These are phyloP conservation scores for Phenganax marumi DNA, from an alignment of 92 coral and sea anemone species.

Conservation along the genomic window DNA sequence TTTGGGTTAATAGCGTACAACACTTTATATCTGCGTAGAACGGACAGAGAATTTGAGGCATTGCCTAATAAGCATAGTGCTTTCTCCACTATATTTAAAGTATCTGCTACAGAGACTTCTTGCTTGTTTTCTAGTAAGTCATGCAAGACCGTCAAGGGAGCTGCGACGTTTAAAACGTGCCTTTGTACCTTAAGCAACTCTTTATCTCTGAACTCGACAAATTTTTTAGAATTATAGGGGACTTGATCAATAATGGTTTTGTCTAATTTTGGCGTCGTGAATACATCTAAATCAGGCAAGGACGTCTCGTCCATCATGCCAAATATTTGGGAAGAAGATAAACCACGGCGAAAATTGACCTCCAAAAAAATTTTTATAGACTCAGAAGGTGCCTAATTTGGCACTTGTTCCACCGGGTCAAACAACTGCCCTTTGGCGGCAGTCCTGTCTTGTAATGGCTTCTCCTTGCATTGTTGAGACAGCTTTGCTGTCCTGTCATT, in stretches of 20 bases:
- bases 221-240: background rate
- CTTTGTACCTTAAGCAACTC: conserved; percentile 15
- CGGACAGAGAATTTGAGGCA: conserved; percentile 10
- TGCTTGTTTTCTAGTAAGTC: conserved; percentile 18
- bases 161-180: conserved; percentile 13
- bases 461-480: background rate
- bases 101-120: background rate
- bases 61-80: conserved; percentile 12
- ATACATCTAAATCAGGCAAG: conserved; percentile 7
- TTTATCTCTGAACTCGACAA: conserved; percentile 9
- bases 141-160: conserved; percentile 12
- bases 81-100: background rate
- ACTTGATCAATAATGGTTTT: background rate
- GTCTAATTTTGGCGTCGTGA: background rate
- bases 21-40: conserved; percentile 5
- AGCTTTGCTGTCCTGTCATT: background rate
- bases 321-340: conserved; percentile 8
- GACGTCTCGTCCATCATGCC: conserved; percentile 19
- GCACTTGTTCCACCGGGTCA: conserved; percentile 14
- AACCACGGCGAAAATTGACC: background rate
- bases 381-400: background rate
- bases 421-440: conserved; percentile 5
- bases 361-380: background rate
- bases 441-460: background rate
- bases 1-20: conserved; percentile 19